Percentiles rank a stretch among this genome's conserved stretches.
Evolutionary conservation across 2,113 vertebrate species (phyloP).

Genomic region (Ranitomeya variabilis): DNA sequence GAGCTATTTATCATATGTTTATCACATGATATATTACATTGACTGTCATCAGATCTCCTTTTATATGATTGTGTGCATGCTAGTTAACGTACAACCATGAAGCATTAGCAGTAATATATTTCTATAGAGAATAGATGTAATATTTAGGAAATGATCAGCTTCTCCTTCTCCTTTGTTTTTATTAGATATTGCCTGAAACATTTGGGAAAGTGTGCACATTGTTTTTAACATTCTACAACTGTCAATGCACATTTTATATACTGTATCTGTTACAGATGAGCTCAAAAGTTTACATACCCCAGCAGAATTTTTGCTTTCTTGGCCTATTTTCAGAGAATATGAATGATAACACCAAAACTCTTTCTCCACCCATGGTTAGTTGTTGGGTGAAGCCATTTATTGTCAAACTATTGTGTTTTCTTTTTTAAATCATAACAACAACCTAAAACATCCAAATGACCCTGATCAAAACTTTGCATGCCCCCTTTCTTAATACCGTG

Average conservation of each 20-base stretch:
- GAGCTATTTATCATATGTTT: constrained; percentile 64
- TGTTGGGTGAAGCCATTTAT: too few species aligned
- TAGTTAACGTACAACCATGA: constrained; percentile 64
- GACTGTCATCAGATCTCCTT: constrained; percentile 52
- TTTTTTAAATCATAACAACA: too few species aligned
- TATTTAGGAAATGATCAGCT: constrained; percentile 59
- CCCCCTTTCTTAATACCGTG: too few species aligned
- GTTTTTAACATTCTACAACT: neutral
- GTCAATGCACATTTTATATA: neutral
- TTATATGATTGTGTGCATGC: constrained; percentile 59
- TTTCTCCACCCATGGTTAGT: too few species aligned
- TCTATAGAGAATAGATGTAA: constrained; percentile 42
- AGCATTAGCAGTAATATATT: constrained; percentile 57
- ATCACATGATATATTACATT: constrained; percentile 59
- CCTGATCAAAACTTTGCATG: too few species aligned
- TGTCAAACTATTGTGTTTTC: too few species aligned
- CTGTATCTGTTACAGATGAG: too few species aligned
- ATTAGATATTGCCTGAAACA: constrained; percentile 44
- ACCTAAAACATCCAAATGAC: too few species aligned
- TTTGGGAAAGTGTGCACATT: neutral
- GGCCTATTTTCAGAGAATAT: too few species aligned
- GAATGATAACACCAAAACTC: too few species aligned
- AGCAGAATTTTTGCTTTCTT: too few species aligned
- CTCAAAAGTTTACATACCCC: too few species aligned
- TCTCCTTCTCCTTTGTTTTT: constrained; percentile 39